Evolutionary conservation across 1,140 invertebrate species (phyloP).

Genomic region (Hyphantria cunea): DNA sequence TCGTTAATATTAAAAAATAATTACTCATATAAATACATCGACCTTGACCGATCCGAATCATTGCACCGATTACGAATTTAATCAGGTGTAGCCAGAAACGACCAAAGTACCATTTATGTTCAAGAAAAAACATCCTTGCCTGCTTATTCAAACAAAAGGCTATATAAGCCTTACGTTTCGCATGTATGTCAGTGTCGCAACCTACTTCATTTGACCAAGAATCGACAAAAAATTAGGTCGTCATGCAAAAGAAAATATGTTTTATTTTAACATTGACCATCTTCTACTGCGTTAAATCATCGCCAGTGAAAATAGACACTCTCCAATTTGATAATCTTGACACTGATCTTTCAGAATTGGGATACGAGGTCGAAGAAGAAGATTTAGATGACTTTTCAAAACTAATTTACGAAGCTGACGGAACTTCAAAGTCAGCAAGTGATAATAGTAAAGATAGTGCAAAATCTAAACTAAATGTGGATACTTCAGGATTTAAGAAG

Average conservation of each 20-base stretch:
- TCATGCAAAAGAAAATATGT: constrained; percentile 59
- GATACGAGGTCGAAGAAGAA: constrained; percentile 59
- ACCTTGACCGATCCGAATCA: constrained; percentile 61
- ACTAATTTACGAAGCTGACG: constrained; percentile 41
- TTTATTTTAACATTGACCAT: constrained; percentile 57
- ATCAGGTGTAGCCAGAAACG: constrained; percentile 46
- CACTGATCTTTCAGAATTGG: constrained; percentile 54
- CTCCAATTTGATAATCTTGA: constrained; percentile 56
- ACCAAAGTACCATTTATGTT: constrained; percentile 38
- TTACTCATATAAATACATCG: constrained; percentile 11
- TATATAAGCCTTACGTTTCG: constrained; percentile 62
- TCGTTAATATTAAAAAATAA: no score
- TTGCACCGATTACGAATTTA: constrained; percentile 55
- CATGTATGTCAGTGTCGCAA: constrained; percentile 80
- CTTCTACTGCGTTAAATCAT: constrained; percentile 52
- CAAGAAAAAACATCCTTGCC: constrained; percentile 56
- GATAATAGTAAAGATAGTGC: constrained; percentile 10
- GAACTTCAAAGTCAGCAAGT: constrained; percentile 24
- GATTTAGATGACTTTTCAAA: constrained; percentile 64
- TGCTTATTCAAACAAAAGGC: constrained; percentile 48
- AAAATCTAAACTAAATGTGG: constrained; percentile 34
- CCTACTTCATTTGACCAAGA: constrained; percentile 71
- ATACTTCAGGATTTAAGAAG: constrained; percentile 53
- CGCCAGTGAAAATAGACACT: constrained; percentile 40
- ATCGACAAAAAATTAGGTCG: constrained; percentile 53